phyloP scores from a whole-genome alignment of 2,113 vertebrate genomes.

The Antechinus flavipes region DNA sequence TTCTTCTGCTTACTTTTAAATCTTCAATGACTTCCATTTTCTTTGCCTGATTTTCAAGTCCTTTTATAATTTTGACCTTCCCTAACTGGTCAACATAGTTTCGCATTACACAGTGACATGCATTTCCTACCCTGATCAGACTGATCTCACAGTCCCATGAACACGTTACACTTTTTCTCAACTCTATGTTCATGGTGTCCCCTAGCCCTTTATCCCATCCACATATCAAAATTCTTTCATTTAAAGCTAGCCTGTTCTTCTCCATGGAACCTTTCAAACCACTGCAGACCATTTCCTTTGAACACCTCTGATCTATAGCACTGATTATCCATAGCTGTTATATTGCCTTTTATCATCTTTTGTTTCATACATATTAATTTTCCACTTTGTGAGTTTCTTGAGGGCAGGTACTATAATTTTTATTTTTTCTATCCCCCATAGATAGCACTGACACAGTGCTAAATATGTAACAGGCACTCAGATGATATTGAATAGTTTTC shows the following conservation, averaged over 20 bases:
- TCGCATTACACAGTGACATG: not conserved
- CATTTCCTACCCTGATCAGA: not conserved
- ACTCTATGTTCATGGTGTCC: not conserved
- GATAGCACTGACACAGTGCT: slow-evolving; percentile 14
- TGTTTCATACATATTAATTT: slow-evolving; percentile 4
- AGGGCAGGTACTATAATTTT: slow-evolving; percentile 20
- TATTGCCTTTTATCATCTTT: not conserved
- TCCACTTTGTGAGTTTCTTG: slow-evolving; percentile 19
- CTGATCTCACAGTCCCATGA: not conserved
- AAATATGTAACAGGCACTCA: not conserved
- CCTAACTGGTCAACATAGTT: not conserved
- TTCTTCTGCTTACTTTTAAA: not conserved
- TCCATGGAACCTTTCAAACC: not conserved
- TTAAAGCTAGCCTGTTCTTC: not conserved
- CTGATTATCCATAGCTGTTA: not conserved
- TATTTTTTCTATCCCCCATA: not conserved
- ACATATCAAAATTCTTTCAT: not conserved
- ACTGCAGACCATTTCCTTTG: not conserved
- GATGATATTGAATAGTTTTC: slow-evolving; percentile 20
- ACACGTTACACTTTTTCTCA: not conserved
- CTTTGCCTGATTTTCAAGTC: not conserved
- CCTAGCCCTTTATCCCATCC: not conserved
- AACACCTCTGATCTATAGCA: not conserved
- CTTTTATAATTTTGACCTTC: not conserved
- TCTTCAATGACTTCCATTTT: not conserved